A percentile compares a stretch with the other conserved stretches of the same genome.
Evolutionary conservation across 2,888 invertebrate species (phyloP).

Genomic region (Campopleginae sp.): DNA sequence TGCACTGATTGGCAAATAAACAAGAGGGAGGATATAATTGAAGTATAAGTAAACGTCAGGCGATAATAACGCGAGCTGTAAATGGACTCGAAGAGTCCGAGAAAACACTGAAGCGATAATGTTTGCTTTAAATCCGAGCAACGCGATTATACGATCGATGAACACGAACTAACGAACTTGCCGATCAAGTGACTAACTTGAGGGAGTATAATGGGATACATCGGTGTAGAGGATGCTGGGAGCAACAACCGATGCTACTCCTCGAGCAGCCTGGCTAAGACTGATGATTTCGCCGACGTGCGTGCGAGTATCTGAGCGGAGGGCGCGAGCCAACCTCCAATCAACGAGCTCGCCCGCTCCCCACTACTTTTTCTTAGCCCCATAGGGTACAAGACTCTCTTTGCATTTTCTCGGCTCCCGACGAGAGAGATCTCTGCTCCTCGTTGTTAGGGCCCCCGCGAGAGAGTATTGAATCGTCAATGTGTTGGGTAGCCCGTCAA

Average conservation of each 20-base stretch:
- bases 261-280: constrained; percentile 79
- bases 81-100: not conserved
- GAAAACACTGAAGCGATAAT: not conserved
- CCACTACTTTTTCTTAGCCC: constrained; percentile 47
- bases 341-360: constrained; percentile 61
- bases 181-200: not conserved
- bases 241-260: constrained; percentile 65
- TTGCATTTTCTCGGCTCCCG: constrained; percentile 28
- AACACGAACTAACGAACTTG: not conserved
- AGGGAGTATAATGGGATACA: not conserved
- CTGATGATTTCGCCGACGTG: constrained; percentile 78
- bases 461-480: constrained; percentile 32
- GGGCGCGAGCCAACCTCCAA: constrained; percentile 83
- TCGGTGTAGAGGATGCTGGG: constrained; percentile 22
- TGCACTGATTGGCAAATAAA: constrained; percentile 5
- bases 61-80: not conserved
- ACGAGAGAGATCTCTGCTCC: constrained; percentile 13
- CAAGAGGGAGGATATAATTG: not conserved
- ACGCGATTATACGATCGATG: not conserved
- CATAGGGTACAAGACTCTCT: constrained; percentile 21
- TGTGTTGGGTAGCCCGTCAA: constrained; percentile 19
- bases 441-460: constrained; percentile 21
- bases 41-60: not conserved
- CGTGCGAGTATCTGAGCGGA: constrained; percentile 78
- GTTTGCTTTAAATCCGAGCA: not conserved